These are phyloP conservation scores for Echinops telfairi DNA, from an alignment of 2,113 vertebrate genomes.

Conservation along the genomic window DNA sequence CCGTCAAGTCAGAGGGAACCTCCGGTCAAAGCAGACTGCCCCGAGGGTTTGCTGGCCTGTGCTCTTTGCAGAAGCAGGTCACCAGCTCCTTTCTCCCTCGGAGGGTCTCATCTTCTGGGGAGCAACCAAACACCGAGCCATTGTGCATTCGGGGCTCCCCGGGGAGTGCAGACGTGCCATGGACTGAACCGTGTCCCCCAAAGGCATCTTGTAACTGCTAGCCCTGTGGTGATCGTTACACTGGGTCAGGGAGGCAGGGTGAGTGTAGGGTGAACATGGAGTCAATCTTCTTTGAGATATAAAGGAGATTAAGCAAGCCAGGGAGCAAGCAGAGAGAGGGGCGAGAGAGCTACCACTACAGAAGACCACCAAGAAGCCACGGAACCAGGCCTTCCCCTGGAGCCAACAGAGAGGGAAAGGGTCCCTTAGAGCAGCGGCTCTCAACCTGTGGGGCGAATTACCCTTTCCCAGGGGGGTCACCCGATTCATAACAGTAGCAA, in stretches of 20 bases:
- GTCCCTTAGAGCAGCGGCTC: neutral
- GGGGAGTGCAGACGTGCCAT: too few species aligned
- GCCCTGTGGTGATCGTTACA: too few species aligned
- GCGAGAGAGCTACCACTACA: neutral
- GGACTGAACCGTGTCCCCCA: neutral
- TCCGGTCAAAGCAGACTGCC: neutral
- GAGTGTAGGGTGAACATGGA: neutral
- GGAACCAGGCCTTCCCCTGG: neutral
- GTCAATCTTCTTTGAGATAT: too few species aligned
- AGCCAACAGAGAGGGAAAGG: neutral
- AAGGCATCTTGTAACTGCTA: too few species aligned
- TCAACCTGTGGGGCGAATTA: neutral
- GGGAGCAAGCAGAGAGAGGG: neutral
- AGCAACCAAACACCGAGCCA: too few species aligned
- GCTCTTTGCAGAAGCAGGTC: neutral
- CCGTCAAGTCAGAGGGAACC: neutral
- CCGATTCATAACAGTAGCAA: too few species aligned
- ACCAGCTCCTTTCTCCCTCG: neutral
- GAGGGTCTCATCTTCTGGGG: neutral
- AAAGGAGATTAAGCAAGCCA: neutral
- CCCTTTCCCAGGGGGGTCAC: neutral
- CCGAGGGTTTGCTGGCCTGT: neutral
- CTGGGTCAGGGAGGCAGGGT: neutral
- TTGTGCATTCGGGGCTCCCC: neutral
- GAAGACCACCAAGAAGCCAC: neutral